Conservation (phyloP, 2,888 invertebrate genomes). For the Bugula neritina region DNA sequence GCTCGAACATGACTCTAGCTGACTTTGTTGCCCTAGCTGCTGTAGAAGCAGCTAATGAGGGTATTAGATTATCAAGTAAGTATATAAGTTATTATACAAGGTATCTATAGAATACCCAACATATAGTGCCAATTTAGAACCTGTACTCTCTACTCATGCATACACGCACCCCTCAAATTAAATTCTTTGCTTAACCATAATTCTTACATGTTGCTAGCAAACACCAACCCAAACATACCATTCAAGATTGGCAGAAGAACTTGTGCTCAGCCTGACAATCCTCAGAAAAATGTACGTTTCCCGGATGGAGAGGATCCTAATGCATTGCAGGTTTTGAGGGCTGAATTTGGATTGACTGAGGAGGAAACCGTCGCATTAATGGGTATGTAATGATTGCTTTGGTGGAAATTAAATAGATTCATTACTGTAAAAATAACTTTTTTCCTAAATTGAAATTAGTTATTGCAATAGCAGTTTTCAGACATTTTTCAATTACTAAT, state of each 20-base stretch:
- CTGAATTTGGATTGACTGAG: not conserved
- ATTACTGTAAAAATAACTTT: no score
- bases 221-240: not conserved
- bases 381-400: constrained; percentile 1
- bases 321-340: not conserved
- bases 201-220: not conserved
- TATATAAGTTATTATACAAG: no score
- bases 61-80: not conserved
- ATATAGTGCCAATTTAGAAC: no score
- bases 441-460: no score
- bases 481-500: no score
- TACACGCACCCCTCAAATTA: no score
- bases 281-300: not conserved
- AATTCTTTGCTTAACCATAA: no score
- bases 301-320: constrained; percentile 12
- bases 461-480: no score
- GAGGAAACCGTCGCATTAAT: constrained; percentile 2
- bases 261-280: not conserved
- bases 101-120: no score
- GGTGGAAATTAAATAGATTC: no score
- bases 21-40: constrained; percentile 16
- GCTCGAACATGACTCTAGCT: not conserved
- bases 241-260: constrained; percentile 7
- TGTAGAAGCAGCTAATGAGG: constrained; percentile 15
- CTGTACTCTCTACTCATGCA: no score